phyloP scores from a whole-genome alignment of 1,140 invertebrate genomes.

The Lordiphosa collinella region DNA sequence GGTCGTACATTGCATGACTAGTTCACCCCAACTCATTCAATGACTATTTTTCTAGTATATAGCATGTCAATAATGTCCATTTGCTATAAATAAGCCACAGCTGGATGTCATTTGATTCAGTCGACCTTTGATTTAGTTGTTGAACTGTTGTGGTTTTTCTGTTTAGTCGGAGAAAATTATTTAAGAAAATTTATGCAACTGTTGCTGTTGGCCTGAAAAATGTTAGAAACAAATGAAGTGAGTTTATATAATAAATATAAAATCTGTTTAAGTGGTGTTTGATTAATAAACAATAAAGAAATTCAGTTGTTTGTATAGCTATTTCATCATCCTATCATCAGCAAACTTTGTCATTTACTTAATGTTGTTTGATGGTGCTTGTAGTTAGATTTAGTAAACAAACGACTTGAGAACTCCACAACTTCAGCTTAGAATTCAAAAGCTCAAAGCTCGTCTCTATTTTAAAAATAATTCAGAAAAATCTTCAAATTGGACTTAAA shows the following conservation, averaged over 20 bases:
- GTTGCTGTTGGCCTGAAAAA: constrained; percentile 7
- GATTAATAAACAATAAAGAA: no score
- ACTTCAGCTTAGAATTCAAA: no score
- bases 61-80: constrained; percentile 58
- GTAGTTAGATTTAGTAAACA: no score
- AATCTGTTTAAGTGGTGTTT: no score
- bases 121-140: constrained; percentile 22
- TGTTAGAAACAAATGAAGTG: constrained; percentile 60
- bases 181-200: constrained; percentile 1
- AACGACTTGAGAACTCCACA: no score
- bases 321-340: no score
- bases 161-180: background rate
- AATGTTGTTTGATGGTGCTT: background rate
- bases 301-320: no score
- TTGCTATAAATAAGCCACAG: constrained; percentile 45
- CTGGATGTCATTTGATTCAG: constrained; percentile 45
- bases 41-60: constrained; percentile 6
- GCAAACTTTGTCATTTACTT: no score
- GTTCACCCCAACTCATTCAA: background rate
- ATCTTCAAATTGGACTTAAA: no score
- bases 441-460: no score
- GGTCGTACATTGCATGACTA: no score
- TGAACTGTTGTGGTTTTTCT: constrained; percentile 8
- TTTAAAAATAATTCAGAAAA: no score
- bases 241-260: constrained; percentile 27